Evolutionary conservation across 2,797 vertebrate species (phyloP), one percentile per base, ranked within the genome.

Genomic region (Pseudomugil tenellus): DNA sequence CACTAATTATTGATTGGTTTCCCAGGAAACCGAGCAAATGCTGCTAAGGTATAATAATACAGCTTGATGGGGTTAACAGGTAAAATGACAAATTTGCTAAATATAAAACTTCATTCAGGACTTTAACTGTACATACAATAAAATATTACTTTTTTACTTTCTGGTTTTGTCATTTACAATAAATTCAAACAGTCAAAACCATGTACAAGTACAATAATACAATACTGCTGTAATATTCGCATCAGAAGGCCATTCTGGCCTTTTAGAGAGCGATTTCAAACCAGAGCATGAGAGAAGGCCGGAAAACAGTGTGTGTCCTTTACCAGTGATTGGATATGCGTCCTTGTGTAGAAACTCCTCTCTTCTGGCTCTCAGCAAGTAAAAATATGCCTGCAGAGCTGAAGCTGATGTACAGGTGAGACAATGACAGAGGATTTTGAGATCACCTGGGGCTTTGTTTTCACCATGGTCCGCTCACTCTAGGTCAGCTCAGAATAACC

Each of bases 401-500:
- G 49, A 63, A 63, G 74, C 77, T 76, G 87, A 84, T 49, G 72
- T 72, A 80, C 87, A 89, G 89, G 88, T 91, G 85, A 84, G 84
- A 89, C 83, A 76, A 78, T 73, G 60, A 67, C 68, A 75, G 76
- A 81, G 85, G 83, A 77, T 88, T 86, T 84, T 72, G 43, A 68
- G 74, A 80, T 83, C 75, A 85, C 86, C 85, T n/a, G 74, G 77
- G 85, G 89, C 84, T 80, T 72, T 71, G 79, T 82, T 89, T 80
- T 84, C 86, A 85, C 83, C 58, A 51, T 41, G 76, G 63, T 75
- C 84, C 55, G n/a, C 71, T 85, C 83, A 87, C 84, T 79, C 79
- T 74, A 59, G 86, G 86, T 87, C 88, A 85, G 87, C 89, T 88
- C 86, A 90, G 88, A 92, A 91, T 91, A 90, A 90, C 85, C 78